Evolutionary conservation across 2,888 invertebrate genomes (phyloP), one percentile per base, ranked within the genome.

Genomic region (Diaperis boleti): DNA sequence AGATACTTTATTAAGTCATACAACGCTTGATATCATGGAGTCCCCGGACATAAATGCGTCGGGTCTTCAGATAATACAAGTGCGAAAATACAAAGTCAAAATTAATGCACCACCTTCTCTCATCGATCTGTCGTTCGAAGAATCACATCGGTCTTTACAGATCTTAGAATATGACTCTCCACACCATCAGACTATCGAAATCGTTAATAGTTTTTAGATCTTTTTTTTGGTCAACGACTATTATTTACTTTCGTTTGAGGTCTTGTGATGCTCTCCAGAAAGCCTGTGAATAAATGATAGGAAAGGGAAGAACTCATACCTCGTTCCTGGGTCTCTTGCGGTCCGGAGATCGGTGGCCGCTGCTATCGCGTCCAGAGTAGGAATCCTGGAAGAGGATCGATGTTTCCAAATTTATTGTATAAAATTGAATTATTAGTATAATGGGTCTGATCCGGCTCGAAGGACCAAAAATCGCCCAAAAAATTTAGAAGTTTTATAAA

Each of bases 311-410:
- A 10, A 35, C 56, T 76, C 78, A 72, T 81, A 87, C 87, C 84
- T 88, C 88, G 71, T 85, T 82, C 74, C 87, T 85, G 81, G 87
- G 83, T 77, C 88, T 82, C 78, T 88, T 88, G 59, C 88, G 83
- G 44, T 88, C 88, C 42, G 88, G 88, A 54, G 88, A 88, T 67
- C 86, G 83, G 65, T 86, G 82, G 64, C 84, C 83, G 78, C 85
- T 85, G 60, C n/a, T n/a, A n/a, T 86, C 86, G 65, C 86, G 83
- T 50, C 84, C 83, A 69, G 82, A 83, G 72, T 83, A 82, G 49
- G 74, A 70, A 22, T 77, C 77, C 78, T 78, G 50, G n/a, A n/a
- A n/a, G n/a, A n/a, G n/a, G n/a, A n/a, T n/a, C n/a, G n/a, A n/a
- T n/a, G n/a, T n/a, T n/a, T n/a, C n/a, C n/a, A n/a, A n/a, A n/a